Evolutionary conservation across 2,888 invertebrate species (phyloP).

Genomic region (Orthosia gothica): DNA sequence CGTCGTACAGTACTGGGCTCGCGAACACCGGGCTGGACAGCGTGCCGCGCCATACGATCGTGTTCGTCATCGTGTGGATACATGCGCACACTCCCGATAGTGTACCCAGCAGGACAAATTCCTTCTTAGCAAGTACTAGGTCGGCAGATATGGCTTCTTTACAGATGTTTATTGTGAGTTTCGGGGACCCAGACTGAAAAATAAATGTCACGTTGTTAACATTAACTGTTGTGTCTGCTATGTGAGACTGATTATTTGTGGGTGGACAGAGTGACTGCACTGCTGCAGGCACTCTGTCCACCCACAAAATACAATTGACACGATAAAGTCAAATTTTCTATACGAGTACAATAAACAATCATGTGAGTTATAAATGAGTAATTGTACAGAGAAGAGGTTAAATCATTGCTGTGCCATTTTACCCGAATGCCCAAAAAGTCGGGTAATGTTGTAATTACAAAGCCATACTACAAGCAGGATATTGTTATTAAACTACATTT

Average conservation of each 20-base stretch:
- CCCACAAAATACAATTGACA: no score
- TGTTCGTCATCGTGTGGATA: conserved; percentile 86
- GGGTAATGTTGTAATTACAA: no score
- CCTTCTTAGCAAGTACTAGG: conserved; percentile 82
- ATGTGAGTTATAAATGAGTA: no score
- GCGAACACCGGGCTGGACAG: conserved; percentile 93
- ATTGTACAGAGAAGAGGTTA: no score
- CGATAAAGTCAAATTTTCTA: no score
- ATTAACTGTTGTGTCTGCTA: no score
- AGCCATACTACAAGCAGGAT: no score
- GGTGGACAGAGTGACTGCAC: background rate
- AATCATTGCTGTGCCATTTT: background rate
- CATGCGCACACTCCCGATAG: conserved; percentile 92
- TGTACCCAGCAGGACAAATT: conserved; percentile 89
- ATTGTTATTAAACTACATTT: no score
- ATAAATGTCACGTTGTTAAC: background rate
- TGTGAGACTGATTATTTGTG: no score
- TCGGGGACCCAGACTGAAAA: conserved; percentile 87
- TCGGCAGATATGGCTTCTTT: conserved; percentile 89
- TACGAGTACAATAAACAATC: no score
- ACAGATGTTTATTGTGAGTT: conserved; percentile 79
- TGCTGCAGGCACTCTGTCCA: no score
- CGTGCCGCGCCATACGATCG: conserved; percentile 92
- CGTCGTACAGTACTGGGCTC: conserved; percentile 91
- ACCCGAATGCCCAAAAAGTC: no score